Conservation (phyloP, 2,797 vertebrate species). For the Falco cherrug region DNA sequence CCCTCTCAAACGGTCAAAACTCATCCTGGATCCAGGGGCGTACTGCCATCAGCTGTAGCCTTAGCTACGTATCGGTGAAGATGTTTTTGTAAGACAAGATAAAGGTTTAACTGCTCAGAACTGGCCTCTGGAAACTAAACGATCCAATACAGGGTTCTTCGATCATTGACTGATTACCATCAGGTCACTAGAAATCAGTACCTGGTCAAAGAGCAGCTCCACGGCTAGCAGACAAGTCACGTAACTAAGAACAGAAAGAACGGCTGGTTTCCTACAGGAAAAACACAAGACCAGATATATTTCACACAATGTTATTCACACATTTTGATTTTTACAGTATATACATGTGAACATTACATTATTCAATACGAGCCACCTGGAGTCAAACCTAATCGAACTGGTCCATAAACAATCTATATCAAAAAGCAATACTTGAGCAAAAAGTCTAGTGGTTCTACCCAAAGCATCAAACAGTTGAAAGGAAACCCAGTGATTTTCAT, state of each 20-base stretch:
- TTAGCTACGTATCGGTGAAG: accelerated
- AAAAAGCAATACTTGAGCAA: slow-evolving; percentile 68
- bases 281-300: slow-evolving; percentile 81
- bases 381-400: slow-evolving; percentile 77
- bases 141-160: background rate
- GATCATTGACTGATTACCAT: background rate
- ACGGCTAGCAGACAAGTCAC: background rate
- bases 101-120: background rate
- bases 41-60: background rate
- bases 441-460: slow-evolving; percentile 71
- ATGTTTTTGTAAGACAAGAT: background rate
- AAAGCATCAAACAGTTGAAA: slow-evolving; percentile 42
- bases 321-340: slow-evolving; percentile 83
- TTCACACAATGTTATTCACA: slow-evolving; percentile 85
- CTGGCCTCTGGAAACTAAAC: background rate
- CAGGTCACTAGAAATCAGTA: background rate
- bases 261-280: slow-evolving; percentile 72
- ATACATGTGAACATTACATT: slow-evolving; percentile 83
- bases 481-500: slow-evolving; percentile 43
- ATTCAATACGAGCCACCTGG: slow-evolving; percentile 76
- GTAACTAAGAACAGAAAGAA: background rate
- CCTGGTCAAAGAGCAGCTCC: background rate
- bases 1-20: background rate
- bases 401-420: slow-evolving; percentile 74
- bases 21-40: background rate